phyloP scores from a whole-genome alignment of 1,140 invertebrate species.

The Drosophila nigromelanica region DNA sequence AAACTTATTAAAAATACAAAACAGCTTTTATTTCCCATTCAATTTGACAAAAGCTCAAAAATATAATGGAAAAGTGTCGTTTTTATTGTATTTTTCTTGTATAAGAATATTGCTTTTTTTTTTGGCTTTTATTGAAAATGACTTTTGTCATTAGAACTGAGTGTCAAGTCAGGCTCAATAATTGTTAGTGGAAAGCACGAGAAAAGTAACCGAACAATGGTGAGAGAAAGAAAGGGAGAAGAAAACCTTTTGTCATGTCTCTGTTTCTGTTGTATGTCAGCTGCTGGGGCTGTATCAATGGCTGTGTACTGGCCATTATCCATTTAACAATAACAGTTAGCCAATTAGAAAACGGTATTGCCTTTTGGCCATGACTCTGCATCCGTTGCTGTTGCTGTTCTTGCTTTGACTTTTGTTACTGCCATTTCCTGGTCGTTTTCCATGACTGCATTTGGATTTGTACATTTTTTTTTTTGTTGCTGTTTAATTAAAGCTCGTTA shows the following conservation, averaged over 20 bases:
- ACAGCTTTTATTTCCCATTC: conserved; percentile 5
- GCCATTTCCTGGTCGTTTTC: conserved; percentile 4
- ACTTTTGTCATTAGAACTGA: conserved; percentile 37
- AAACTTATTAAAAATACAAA: conserved; percentile 31
- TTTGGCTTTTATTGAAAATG: conserved; percentile 25
- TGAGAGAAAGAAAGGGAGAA: neutral
- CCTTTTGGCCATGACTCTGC: conserved; percentile 17
- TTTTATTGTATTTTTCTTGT: neutral
- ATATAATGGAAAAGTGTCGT: neutral
- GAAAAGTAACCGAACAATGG: conserved; percentile 2
- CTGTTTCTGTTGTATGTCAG: conserved; percentile 30
- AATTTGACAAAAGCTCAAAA: conserved; percentile 3
- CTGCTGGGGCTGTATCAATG: conserved; percentile 34
- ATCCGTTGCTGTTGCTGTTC: conserved; percentile 7
- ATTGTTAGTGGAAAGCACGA: conserved; percentile 11
- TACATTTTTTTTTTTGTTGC: conserved; percentile 13
- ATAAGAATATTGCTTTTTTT: neutral
- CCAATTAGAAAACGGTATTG: conserved; percentile 69
- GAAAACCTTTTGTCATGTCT: conserved; percentile 34
- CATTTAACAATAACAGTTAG: conserved; percentile 78
- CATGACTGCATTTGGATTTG: conserved; percentile 2
- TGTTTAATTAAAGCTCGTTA: conserved; percentile 77
- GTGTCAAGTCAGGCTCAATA: conserved; percentile 33
- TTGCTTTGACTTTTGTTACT: conserved; percentile 9
- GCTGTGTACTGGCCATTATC: conserved; percentile 35